Percentiles rank a stretch among this genome's conserved stretches.
phyloP scores from a whole-genome alignment of 2,888 invertebrate genomes.

The Listrodromus nycthemerus region DNA sequence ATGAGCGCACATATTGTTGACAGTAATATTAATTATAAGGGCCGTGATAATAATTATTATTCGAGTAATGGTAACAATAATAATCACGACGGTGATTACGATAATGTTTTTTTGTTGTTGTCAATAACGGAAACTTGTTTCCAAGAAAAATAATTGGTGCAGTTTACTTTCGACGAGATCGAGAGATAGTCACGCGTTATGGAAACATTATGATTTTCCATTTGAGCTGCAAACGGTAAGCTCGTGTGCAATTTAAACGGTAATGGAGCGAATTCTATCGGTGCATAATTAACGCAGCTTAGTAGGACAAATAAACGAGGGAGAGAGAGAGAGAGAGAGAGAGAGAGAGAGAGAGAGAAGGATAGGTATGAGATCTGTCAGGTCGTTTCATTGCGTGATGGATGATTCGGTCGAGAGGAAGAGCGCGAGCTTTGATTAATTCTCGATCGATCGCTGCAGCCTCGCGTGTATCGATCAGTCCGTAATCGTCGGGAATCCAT shows the following conservation, averaged over 20 bases:
- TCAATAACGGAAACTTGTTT: not conserved
- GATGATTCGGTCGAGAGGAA: conserved; percentile 41
- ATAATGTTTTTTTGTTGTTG: not conserved
- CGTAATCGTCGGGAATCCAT: conserved; percentile 37
- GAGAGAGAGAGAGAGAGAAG: not conserved
- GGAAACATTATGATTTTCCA: conserved; percentile 1
- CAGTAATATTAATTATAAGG: too few relatives aligned
- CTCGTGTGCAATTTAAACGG: conserved; percentile 17
- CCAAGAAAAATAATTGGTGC: not conserved
- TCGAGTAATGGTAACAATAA: too few relatives aligned
- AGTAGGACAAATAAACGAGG: not conserved
- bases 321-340: not conserved
- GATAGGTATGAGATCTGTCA: conserved; percentile 19
- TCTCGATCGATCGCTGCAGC: conserved; percentile 24
- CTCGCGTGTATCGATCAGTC: conserved; percentile 27
- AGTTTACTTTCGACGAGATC: not conserved
- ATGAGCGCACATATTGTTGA: too few relatives aligned
- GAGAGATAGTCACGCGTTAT: not conserved
- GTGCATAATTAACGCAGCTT: conserved; percentile 28
- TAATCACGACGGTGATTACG: too few relatives aligned
- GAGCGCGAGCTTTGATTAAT: conserved; percentile 48
- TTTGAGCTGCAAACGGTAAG: conserved; percentile 16
- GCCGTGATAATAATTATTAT: too few relatives aligned
- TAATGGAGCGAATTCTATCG: conserved; percentile 23
- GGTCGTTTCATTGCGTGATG: conserved; percentile 15